Evolutionary conservation across 2,797 vertebrate species (phyloP), one percentile per base, ranked within the genome.

Genomic region (Poeciliopsis paucimaculata): DNA sequence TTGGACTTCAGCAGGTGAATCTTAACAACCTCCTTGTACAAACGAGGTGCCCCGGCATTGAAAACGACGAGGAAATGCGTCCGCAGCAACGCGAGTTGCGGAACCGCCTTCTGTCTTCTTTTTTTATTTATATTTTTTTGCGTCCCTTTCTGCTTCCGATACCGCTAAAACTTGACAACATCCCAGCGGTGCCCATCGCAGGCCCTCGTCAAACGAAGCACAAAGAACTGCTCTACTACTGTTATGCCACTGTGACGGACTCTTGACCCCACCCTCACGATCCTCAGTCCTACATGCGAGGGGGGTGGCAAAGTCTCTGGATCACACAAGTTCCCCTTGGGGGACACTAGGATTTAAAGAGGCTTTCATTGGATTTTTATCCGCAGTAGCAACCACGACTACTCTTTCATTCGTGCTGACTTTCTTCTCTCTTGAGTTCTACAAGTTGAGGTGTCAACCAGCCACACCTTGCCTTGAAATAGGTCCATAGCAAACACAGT

Each of bases 221-320:
- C 95, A 96, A 96, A 91, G 86, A 95, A 92, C 93, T 93, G 94
- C 94, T 95, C 90, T 93, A 92, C 86, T 93, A 94, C 93, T 92
- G 89, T 93, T 91, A 93, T 85, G 88, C 92, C 93, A 94, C 94
- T 95, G 95, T 95, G 94, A 96, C 94, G 92, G 92, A 95, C 91
- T 89, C 87, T 86, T 82, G 84, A 91, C 88, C 88, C 89, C 84
- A 80, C 87, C 90, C 88, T 90, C 86, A 71, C 84, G 62, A 82
- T 86, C 91, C 86, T 90, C 81, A 75, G 70, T 71, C 81, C 79
- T 80, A 76, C 85, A 79, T 64, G 2, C 74, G 46, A 83, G 82
- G 86, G 51, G 86, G 84, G 81, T 60, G 85, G 83, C 78, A 81
- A 86, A 78, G 83, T 85, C 88, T 87, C 90, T 91, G 82, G 79